Percentiles rank a stretch among this genome's conserved stretches.
Evolutionary conservation across 2,113 vertebrate genomes (phyloP).

Genomic region (Sapajus apella): DNA sequence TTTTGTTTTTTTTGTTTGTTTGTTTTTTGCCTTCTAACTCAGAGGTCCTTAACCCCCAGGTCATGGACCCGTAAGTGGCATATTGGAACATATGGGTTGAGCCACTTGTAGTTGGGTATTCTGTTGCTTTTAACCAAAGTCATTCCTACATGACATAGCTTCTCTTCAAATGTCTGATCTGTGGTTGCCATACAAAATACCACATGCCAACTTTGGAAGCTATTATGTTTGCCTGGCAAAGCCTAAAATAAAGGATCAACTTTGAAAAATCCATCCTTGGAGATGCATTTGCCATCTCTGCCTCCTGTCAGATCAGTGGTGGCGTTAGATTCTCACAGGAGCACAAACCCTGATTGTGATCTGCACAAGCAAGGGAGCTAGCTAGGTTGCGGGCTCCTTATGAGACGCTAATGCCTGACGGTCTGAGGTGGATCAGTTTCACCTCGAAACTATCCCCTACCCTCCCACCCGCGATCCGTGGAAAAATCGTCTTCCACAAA

Average conservation of each 20-base stretch:
- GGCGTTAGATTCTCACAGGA: too few relatives aligned
- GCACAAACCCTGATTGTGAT: too few relatives aligned
- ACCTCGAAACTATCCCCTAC: too few relatives aligned
- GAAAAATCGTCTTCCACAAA: too few relatives aligned
- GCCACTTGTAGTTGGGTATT: not conserved
- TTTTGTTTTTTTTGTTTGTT: not conserved
- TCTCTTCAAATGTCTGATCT: not conserved
- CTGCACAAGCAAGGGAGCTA: too few relatives aligned
- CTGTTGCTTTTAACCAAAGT: conserved; percentile 29
- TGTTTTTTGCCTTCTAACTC: not conserved
- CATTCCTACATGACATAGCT: not conserved
- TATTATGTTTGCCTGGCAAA: not conserved
- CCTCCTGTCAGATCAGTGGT: too few relatives aligned
- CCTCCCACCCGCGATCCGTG: too few relatives aligned
- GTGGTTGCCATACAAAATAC: not conserved
- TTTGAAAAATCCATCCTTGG: not conserved
- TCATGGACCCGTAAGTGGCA: not conserved
- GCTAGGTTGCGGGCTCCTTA: too few relatives aligned
- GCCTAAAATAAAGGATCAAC: not conserved
- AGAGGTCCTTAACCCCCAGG: too few relatives aligned
- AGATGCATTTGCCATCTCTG: not conserved
- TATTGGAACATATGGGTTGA: not conserved
- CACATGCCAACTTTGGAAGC: not conserved
- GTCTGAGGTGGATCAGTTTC: too few relatives aligned
- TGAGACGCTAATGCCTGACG: too few relatives aligned